phyloP scores from a whole-genome alignment of 2,888 invertebrate genomes.

The Petrophora chlorosata region DNA sequence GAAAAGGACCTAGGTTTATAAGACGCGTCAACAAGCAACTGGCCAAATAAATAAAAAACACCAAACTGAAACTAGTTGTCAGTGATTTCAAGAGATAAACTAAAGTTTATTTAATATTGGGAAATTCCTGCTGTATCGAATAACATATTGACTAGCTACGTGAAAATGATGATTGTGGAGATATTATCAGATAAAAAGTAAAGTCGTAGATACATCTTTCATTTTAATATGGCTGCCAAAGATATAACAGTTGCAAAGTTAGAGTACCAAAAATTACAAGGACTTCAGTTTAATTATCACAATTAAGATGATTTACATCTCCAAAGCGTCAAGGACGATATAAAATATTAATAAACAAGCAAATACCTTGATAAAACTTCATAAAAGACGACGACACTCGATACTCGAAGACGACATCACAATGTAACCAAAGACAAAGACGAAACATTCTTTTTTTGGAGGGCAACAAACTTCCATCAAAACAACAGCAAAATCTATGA shows the following conservation, averaged over 20 bases:
- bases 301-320: neutral
- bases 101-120: neutral
- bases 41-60: conserved; percentile 50
- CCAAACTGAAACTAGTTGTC: conserved; percentile 18
- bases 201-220: conserved; percentile 55
- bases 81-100: neutral
- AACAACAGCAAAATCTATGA: no score
- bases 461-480: no score
- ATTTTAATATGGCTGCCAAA: conserved; percentile 76
- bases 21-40: conserved; percentile 80
- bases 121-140: neutral
- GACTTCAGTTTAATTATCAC: neutral
- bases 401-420: conserved; percentile 81
- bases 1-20: conserved; percentile 25
- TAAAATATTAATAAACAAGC: conserved; percentile 22
- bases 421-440: conserved; percentile 45
- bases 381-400: conserved; percentile 80
- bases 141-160: neutral
- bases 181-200: conserved; percentile 62
- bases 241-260: conserved; percentile 27
- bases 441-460: no score
- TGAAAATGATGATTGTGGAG: conserved; percentile 49
- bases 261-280: neutral
- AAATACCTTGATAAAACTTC: conserved; percentile 80
- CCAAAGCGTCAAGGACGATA: neutral